Evolutionary conservation across 2,888 invertebrate species (phyloP).

Genomic region (Sericinus montela): DNA sequence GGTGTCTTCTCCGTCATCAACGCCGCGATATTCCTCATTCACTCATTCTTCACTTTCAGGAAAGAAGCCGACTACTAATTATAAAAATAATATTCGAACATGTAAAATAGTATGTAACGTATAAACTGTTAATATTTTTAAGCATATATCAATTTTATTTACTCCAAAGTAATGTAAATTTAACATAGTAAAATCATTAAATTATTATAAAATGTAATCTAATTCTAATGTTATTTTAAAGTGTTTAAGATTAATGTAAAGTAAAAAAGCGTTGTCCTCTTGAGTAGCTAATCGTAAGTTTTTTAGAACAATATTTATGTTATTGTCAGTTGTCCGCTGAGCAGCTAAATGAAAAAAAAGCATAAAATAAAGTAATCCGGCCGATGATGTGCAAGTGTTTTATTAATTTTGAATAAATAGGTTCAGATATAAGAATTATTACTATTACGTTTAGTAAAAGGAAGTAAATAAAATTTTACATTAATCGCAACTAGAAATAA

Average conservation of each 20-base stretch:
- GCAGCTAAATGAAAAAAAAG: constrained; percentile 27
- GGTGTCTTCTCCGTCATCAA: constrained; percentile 82
- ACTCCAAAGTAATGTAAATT: constrained; percentile 12
- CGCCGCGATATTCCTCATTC: constrained; percentile 79
- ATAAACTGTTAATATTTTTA: neutral
- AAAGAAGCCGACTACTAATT: constrained; percentile 72
- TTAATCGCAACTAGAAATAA: too few species aligned
- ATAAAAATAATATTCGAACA: neutral
- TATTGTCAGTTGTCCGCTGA: constrained; percentile 30
- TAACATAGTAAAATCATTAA: neutral
- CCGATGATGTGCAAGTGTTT: constrained; percentile 40
- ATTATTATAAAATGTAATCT: constrained; percentile 1
- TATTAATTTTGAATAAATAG: constrained; percentile 11
- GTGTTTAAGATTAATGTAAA: neutral
- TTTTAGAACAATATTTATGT: constrained; percentile 3
- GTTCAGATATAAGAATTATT: neutral
- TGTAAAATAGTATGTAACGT: constrained; percentile 4
- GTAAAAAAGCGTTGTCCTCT: constrained; percentile 14
- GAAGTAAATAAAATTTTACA: too few species aligned
- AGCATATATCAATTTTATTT: constrained; percentile 17
- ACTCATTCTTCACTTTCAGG: constrained; percentile 81
- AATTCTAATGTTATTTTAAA: neutral
- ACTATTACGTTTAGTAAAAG: too few species aligned
- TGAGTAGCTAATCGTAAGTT: constrained; percentile 17
- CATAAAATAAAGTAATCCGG: constrained; percentile 26